Conservation (phyloP, 2,888 invertebrate species). For the Eugnorisma glareosa region DNA sequence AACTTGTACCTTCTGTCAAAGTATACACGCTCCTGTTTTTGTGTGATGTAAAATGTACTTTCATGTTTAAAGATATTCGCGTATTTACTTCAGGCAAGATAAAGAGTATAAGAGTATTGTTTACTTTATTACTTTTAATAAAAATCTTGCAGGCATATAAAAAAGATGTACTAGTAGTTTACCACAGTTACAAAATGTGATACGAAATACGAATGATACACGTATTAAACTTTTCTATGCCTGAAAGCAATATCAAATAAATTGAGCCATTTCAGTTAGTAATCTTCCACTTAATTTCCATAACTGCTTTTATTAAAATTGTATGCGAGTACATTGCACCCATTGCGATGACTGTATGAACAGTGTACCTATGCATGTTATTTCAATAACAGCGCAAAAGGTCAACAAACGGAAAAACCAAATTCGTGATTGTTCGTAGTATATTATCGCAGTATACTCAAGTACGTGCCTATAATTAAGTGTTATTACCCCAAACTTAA, state of each 20-base stretch:
- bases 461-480: conserved; percentile 45
- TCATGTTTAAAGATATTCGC: conserved; percentile 40
- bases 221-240: background rate
- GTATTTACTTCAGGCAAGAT: conserved; percentile 6
- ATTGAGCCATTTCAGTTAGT: conserved; percentile 15
- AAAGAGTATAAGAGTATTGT: background rate
- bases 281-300: conserved; percentile 19
- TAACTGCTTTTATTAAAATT: conserved; percentile 31
- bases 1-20: conserved; percentile 73
- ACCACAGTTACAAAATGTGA: background rate
- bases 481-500: conserved; percentile 45
- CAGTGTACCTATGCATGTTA: conserved; percentile 3
- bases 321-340: conserved; percentile 4
- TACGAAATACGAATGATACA: background rate
- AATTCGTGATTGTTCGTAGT: conserved; percentile 44
- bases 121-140: background rate
- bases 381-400: conserved; percentile 15
- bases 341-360: background rate
- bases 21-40: conserved; percentile 67
- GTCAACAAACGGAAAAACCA: conserved; percentile 22
- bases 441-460: conserved; percentile 39
- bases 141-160: background rate
- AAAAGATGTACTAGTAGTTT: background rate
- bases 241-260: conserved; percentile 9
- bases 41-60: conserved; percentile 63